These are phyloP conservation scores for Aegotheles bennettii DNA, from an alignment of 2,113 vertebrate genomes.

Conservation along the genomic window DNA sequence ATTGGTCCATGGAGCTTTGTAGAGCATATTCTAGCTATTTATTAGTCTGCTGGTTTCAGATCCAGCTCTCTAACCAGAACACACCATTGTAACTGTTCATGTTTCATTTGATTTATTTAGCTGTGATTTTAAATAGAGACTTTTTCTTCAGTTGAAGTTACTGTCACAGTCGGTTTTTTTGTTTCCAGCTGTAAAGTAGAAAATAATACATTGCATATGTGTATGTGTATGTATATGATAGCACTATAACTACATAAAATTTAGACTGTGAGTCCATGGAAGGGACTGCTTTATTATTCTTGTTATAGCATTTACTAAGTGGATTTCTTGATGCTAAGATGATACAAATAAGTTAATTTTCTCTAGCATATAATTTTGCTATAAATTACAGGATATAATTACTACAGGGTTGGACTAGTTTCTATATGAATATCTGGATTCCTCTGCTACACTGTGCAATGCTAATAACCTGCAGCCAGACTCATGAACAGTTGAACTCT, in stretches of 20 bases:
- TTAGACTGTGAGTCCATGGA: background rate
- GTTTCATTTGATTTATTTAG: background rate
- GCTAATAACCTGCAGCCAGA: conserved; percentile 25
- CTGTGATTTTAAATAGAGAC: background rate
- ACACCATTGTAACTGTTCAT: background rate
- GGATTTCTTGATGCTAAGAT: background rate
- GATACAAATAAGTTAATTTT: background rate
- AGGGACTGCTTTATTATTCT: background rate
- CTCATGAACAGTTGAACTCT: background rate
- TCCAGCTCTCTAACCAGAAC: background rate
- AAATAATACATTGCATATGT: no score
- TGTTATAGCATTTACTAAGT: background rate
- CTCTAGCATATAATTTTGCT: background rate
- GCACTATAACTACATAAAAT: background rate
- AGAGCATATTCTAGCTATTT: background rate
- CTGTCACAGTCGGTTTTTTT: no score
- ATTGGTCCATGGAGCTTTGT: background rate
- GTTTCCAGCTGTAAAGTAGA: background rate
- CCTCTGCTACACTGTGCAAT: background rate
- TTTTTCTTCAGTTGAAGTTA: background rate
- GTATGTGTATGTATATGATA: no score
- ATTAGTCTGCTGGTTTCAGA: background rate
- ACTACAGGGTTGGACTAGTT: conserved; percentile 50
- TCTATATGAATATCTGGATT: conserved; percentile 13
- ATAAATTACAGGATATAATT: background rate